These are phyloP conservation scores for Parnassius smintheus DNA, from an alignment of 2,888 invertebrate species.

Conservation along the genomic window DNA sequence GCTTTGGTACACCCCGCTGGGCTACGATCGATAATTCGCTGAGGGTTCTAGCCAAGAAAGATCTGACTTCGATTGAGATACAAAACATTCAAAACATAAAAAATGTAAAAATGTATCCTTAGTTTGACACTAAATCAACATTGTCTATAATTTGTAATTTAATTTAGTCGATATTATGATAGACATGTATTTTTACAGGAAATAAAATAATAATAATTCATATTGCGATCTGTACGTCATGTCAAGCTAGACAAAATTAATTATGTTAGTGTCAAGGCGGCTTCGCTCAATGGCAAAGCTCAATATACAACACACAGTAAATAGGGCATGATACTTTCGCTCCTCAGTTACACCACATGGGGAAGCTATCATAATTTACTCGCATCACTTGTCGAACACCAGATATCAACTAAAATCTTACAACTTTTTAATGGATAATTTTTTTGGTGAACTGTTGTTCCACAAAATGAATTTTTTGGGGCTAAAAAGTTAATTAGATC, in stretches of 20 bases:
- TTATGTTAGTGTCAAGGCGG: constrained; percentile 65
- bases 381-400: too few species aligned
- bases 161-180: too few species aligned
- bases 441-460: too few species aligned
- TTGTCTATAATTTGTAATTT: too few species aligned
- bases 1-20: constrained; percentile 72
- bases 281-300: constrained; percentile 42
- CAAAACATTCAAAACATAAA: constrained; percentile 44
- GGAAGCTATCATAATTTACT: constrained; percentile 60
- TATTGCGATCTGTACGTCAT: constrained; percentile 47
- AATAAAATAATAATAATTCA: constrained; percentile 29
- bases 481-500: too few species aligned
- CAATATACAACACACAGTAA: constrained; percentile 55
- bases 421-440: too few species aligned
- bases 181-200: too few species aligned
- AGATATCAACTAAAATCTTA: too few species aligned
- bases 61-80: constrained; percentile 65
- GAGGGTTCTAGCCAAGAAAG: constrained; percentile 64
- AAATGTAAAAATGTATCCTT: too few species aligned
- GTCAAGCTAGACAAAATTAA: constrained; percentile 71
- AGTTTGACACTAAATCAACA: too few species aligned
- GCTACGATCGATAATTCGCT: constrained; percentile 70
- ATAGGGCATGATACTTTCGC: constrained; percentile 55
- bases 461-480: too few species aligned
- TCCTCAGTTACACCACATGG: constrained; percentile 50